phyloP scores from a whole-genome alignment of 2,113 vertebrate species.

The Zosterops japonicus region DNA sequence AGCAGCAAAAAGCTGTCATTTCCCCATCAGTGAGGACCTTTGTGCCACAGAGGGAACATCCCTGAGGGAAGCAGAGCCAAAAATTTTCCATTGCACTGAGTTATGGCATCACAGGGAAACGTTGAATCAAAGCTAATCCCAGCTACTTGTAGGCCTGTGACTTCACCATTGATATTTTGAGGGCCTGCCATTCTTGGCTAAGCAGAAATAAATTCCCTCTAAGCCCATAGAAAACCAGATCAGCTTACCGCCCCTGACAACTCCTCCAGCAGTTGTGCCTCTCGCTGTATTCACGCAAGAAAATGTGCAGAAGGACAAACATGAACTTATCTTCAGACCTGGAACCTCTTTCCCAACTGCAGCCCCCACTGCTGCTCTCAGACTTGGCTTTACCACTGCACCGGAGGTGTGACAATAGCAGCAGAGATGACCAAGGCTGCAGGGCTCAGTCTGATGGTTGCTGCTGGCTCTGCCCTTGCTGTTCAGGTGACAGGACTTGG shows the following conservation, averaged over 20 bases:
- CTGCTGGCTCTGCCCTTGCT: not conserved
- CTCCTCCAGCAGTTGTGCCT: not conserved
- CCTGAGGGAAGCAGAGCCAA: not conserved
- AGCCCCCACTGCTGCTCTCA: not conserved
- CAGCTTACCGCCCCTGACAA: not conserved
- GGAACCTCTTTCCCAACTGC: not conserved
- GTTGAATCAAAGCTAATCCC: not conserved
- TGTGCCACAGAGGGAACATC: not conserved
- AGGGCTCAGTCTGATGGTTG: not conserved
- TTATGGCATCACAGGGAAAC: not conserved
- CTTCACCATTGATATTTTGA: not conserved
- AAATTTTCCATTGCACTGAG: not conserved
- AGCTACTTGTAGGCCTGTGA: not conserved
- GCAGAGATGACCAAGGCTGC: not conserved
- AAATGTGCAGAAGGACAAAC: not conserved
- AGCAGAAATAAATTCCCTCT: not conserved
- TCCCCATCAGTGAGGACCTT: not conserved
- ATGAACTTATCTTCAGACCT: not conserved
- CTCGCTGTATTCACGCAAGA: not conserved
- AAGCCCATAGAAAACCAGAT: not conserved
- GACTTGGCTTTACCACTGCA: not conserved
- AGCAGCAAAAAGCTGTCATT: rapidly evolving
- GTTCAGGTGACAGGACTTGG: not conserved
- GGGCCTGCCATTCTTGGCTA: not conserved
- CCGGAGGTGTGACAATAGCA: rapidly evolving